Evolutionary conservation across 2,888 invertebrate species (phyloP).

Genomic region (Drosophila neutralis): DNA sequence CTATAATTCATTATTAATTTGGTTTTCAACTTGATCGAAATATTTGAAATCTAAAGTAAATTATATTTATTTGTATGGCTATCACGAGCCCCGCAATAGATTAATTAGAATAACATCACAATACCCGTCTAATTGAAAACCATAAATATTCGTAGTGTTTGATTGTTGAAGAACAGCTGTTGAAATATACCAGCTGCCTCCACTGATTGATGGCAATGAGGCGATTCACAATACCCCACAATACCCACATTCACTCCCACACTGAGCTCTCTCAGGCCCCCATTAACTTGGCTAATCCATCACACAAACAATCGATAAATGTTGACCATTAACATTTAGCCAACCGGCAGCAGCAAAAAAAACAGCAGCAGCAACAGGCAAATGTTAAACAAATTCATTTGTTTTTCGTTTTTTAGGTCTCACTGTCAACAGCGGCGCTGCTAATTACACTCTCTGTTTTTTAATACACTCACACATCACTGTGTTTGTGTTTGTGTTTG

Average conservation of each 20-base stretch:
- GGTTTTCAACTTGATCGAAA: not conserved
- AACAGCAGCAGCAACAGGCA: not conserved
- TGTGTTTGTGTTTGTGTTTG: slow-evolving; percentile 18
- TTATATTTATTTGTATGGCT: not conserved
- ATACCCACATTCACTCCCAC: slow-evolving; percentile 7
- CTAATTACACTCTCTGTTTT: slow-evolving; percentile 48
- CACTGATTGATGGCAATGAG: slow-evolving; percentile 52
- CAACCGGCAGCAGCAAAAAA: not conserved
- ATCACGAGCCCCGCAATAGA: not conserved
- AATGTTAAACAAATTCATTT: slow-evolving; percentile 37
- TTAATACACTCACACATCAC: slow-evolving; percentile 13
- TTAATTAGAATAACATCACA: slow-evolving; percentile 11
- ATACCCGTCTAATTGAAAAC: slow-evolving; percentile 45
- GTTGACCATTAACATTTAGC: slow-evolving; percentile 45
- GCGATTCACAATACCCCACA: slow-evolving; percentile 10
- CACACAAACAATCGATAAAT: slow-evolving; percentile 56
- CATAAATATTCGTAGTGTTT: slow-evolving; percentile 49
- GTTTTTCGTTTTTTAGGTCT: slow-evolving; percentile 32
- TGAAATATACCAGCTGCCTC: slow-evolving; percentile 57
- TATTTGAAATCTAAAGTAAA: not conserved
- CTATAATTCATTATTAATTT: not conserved
- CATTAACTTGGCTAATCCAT: slow-evolving; percentile 49
- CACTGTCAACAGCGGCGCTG: slow-evolving; percentile 64
- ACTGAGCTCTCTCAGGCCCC: slow-evolving; percentile 1
- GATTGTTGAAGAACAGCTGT: slow-evolving; percentile 42